A percentile compares a stretch with the other conserved stretches of the same genome.
Conservation (phyloP, 1,140 invertebrate genomes). For the Nixonia krombeini region DNA sequence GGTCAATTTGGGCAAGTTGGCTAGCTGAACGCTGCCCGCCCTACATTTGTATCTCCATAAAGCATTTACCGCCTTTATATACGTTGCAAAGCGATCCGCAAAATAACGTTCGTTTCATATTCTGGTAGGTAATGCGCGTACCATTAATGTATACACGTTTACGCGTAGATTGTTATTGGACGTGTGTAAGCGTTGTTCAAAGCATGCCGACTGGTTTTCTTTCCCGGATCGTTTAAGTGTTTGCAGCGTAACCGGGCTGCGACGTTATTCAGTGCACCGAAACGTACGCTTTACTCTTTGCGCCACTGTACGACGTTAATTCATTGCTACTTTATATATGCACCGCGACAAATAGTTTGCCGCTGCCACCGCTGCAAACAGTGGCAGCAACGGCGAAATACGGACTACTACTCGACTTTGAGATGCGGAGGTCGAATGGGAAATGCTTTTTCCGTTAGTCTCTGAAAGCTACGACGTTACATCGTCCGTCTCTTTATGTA, state of each 20-base stretch:
- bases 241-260: too few relatives aligned
- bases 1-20: too few relatives aligned
- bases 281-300: constrained; percentile 1
- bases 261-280: too few relatives aligned
- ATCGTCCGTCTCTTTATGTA: constrained; percentile 44
- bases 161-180: neutral
- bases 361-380: neutral
- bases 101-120: neutral
- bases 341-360: neutral
- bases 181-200: neutral
- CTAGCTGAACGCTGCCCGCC: too few relatives aligned
- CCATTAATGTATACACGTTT: neutral
- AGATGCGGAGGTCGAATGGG: constrained; percentile 12
- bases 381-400: neutral
- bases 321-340: neutral
- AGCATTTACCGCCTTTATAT: neutral
- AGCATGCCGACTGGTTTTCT: too few relatives aligned
- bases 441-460: constrained; percentile 23
- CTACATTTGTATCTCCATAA: neutral
- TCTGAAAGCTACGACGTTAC: constrained; percentile 4
- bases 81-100: neutral
- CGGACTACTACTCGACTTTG: constrained; percentile 1
- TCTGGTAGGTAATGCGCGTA: neutral
- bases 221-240: too few relatives aligned
- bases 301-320: neutral